Evolutionary conservation across 2,888 invertebrate genomes (phyloP).

Genomic region (Dendrolimus pini): DNA sequence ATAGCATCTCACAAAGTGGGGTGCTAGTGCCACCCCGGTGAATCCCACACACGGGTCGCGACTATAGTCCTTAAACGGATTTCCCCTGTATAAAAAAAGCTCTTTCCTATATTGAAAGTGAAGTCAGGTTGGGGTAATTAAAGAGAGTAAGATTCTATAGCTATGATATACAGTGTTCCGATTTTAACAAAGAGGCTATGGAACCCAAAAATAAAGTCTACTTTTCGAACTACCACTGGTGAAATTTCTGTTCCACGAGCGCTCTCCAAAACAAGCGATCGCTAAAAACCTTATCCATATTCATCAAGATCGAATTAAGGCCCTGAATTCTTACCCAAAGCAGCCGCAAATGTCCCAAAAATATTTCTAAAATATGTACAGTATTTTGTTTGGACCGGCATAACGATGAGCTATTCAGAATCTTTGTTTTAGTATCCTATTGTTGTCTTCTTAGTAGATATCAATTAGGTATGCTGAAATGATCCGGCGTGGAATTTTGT

Average conservation of each 20-base stretch:
- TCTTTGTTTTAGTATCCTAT: conserved; percentile 18
- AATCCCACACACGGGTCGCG: no score
- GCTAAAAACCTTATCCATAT: conserved; percentile 6
- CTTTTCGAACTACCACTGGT: not conserved
- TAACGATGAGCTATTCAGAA: conserved; percentile 15
- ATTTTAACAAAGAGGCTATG: no score
- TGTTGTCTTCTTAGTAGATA: conserved; percentile 19
- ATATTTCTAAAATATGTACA: conserved; percentile 19
- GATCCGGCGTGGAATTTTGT: not conserved
- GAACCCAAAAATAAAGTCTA: no score
- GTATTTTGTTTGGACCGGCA: conserved; percentile 23
- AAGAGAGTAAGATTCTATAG: no score
- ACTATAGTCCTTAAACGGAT: no score
- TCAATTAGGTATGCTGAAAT: conserved; percentile 17
- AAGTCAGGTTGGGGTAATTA: no score
- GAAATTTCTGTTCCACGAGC: not conserved
- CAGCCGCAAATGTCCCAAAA: conserved; percentile 18
- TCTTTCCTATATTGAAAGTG: no score
- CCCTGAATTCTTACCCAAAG: conserved; percentile 4
- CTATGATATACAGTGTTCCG: no score
- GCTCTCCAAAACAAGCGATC: not conserved
- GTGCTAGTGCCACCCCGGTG: no score
- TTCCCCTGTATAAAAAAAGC: no score
- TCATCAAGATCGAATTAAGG: conserved; percentile 7
- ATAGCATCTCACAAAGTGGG: no score